A percentile compares a stretch with the other conserved stretches of the same genome.
Conservation (phyloP, 2,113 vertebrate species). For the Ibidorhyncha struthersii region DNA sequence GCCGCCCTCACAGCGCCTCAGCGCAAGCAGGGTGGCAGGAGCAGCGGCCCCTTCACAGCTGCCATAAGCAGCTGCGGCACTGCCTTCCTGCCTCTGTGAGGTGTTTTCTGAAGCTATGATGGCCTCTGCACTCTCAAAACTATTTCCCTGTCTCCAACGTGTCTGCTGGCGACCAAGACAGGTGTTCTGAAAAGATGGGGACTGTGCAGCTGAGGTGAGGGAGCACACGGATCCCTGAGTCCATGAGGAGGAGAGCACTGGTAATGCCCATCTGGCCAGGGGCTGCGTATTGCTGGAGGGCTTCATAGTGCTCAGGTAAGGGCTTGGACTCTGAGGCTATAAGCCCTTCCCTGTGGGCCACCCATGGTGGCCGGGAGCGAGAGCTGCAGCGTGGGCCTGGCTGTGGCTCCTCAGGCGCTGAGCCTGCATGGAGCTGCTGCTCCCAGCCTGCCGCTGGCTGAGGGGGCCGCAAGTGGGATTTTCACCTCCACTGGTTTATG, state of each 20-base stretch:
- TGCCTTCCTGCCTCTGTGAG: neutral
- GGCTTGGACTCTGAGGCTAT: too few species aligned
- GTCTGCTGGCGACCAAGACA: neutral
- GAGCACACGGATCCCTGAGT: accelerated
- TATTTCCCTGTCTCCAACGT: neutral
- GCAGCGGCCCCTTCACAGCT: accelerated
- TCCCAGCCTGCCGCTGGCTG: too few species aligned
- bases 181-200: too few species aligned
- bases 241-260: neutral
- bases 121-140: neutral
- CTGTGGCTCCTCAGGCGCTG: neutral
- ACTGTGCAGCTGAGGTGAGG: neutral
- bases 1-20: accelerated
- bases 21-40: accelerated
- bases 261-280: neutral
- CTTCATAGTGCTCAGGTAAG: neutral
- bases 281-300: neutral
- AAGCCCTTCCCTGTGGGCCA: neutral
- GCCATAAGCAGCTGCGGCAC: neutral
- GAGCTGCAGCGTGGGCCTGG: accelerated
- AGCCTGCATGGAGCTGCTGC: neutral
- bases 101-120: neutral
- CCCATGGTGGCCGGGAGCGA: neutral
- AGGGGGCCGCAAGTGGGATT: neutral
- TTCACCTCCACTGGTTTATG: neutral